Evolutionary conservation across 2,888 invertebrate species (phyloP).

Genomic region (Tenthredo distinguenda): DNA sequence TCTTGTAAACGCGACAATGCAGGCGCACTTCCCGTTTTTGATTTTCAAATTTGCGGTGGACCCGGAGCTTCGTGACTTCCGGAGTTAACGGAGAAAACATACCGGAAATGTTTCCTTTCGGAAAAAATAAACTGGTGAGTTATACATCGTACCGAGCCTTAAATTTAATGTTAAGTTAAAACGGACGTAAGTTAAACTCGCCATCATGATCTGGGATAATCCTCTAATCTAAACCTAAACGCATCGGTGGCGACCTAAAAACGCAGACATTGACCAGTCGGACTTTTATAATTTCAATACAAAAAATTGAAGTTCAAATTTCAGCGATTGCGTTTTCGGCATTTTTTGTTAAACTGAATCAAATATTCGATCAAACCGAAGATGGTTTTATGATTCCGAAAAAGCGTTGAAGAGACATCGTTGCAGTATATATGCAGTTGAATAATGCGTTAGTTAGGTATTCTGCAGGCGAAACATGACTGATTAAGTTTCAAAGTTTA

Average conservation of each 20-base stretch:
- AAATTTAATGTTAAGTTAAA: conserved; percentile 16
- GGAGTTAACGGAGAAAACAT: conserved; percentile 15
- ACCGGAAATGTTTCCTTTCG: neutral
- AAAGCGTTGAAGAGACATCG: neutral
- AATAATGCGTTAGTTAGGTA: neutral
- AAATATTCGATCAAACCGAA: neutral
- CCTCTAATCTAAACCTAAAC: neutral
- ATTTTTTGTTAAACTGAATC: neutral
- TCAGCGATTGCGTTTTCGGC: neutral
- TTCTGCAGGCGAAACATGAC: neutral
- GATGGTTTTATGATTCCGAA: neutral
- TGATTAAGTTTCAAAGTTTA: conserved; percentile 28
- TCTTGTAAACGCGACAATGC: neutral
- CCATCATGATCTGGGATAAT: neutral
- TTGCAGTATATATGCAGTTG: neutral
- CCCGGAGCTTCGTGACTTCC: conserved; percentile 9
- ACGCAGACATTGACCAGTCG: neutral
- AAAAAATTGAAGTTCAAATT: neutral
- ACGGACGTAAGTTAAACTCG: neutral
- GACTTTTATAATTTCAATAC: neutral
- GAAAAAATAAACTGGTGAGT: neutral
- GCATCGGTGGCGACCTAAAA: neutral
- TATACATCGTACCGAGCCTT: neutral
- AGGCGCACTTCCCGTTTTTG: neutral
- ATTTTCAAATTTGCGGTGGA: conserved; percentile 10